Evolutionary conservation across 2,113 vertebrate genomes (phyloP).

Genomic region (Dipodomys spectabilis): DNA sequence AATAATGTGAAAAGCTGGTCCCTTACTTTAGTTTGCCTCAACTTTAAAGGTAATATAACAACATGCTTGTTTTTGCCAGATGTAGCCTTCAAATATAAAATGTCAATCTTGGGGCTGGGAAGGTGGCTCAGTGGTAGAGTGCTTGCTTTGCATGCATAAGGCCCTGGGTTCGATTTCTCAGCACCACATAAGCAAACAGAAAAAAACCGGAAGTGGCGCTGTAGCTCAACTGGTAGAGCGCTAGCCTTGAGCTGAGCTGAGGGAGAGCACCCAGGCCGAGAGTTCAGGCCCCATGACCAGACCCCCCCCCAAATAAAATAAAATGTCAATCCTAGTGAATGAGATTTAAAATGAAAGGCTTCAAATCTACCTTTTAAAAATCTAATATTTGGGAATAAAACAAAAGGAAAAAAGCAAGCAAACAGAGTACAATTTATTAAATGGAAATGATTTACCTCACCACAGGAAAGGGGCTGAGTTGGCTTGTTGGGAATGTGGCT

Average conservation of each 20-base stretch:
- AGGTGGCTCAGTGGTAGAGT: no score
- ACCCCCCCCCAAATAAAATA: no score
- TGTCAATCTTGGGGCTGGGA: neutral
- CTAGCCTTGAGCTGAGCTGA: no score
- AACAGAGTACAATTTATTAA: conserved; percentile 33
- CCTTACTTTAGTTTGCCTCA: conserved; percentile 16
- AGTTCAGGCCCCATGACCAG: no score
- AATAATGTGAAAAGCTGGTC: conserved; percentile 23
- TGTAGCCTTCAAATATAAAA: conserved; percentile 43
- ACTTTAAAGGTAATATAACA: conserved; percentile 45
- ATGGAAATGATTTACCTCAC: conserved; percentile 25
- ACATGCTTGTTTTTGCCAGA: conserved; percentile 4
- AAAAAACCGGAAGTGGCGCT: no score
- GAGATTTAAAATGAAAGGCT: conserved; percentile 58
- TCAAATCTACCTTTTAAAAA: conserved; percentile 47
- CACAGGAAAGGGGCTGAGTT: neutral
- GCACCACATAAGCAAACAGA: no score
- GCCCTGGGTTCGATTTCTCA: no score
- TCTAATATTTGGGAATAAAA: conserved; percentile 49
- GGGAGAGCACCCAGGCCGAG: no score
- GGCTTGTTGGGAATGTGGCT: neutral
- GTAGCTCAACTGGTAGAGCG: no score
- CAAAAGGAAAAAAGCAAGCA: neutral
- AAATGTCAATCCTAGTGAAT: neutral
- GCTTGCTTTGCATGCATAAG: no score